Base-by-base conservation (phyloP, 2,113 vertebrate genomes). In the Aptenodytes patagonicus region DNA sequence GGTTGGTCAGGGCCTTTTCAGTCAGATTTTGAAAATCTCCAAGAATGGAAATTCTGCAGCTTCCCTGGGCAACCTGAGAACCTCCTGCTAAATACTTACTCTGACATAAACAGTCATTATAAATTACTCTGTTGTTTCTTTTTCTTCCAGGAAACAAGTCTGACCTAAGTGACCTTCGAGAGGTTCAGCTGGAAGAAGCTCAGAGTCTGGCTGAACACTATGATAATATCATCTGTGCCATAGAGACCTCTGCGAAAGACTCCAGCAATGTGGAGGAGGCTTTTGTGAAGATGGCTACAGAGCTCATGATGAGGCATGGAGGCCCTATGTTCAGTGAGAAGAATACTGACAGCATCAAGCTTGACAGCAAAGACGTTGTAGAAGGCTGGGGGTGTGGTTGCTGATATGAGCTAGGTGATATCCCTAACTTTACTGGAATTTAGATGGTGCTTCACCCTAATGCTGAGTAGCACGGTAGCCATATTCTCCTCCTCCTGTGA, bases 161-260 rank as follows among this genome's bases (percentile, higher is more conserved):
- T 20, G 99, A 99, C 96, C 97, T 99, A 95, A 96, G 97, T 16
- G 98, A 98, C 64, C 91, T 97, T 90, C 98, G 99, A 46, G 98
- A 99, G 84, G 99, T 99, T 83, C 93, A 97, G 13, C 97, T 98
- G 47, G 98, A 97, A 1, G 99, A 99, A 83, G 99, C 99, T 3
- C 98, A 99, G 97, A 97, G 91, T 71, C 97, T 99, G 97, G 99
- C 98, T 18, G 97, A 98, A 87, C 98, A 87, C 79, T 98, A 99
- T 6, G 99, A 99, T 70, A 98, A 99, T 72, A 98, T 99, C 95
- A 97, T 98, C 83, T 98, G 98, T 61, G 98, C 98, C 97, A 98
- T 99, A 34, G 99, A 99, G 96, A 99, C 99, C 2, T 99, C 99
- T 5, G 99, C 99, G 2, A 99, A 99, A 76, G 98, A 99, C 95